These are phyloP conservation scores for Apistogramma diplotaenia DNA, from an alignment of 2,113 vertebrate genomes.

Conservation along the genomic window DNA sequence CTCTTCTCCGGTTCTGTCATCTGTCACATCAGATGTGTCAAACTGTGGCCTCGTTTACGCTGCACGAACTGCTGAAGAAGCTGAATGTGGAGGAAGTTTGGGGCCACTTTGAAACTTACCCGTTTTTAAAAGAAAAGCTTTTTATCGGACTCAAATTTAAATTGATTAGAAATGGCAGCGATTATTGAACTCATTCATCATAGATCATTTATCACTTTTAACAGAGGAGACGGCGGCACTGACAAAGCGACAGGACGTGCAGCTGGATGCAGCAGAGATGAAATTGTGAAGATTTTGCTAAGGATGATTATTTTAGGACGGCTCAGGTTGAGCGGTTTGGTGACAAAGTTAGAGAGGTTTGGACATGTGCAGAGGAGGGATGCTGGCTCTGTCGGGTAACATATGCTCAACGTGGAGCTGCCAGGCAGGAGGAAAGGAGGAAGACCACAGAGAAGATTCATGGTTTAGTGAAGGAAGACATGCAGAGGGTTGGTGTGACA, in stretches of 20 bases:
- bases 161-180: background rate
- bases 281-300: background rate
- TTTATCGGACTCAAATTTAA: fast-evolving
- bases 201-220: background rate
- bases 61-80: background rate
- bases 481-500: background rate
- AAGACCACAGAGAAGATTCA: background rate
- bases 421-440: fast-evolving
- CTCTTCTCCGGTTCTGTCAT: background rate
- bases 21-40: background rate
- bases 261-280: too few relatives aligned
- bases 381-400: background rate
- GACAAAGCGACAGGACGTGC: background rate
- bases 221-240: background rate
- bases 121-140: background rate
- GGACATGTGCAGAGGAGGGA: background rate
- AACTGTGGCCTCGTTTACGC: too few relatives aligned
- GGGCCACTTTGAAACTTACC: too few relatives aligned
- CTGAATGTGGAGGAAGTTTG: background rate
- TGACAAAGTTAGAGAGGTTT: background rate
- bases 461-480: background rate
- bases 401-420: background rate
- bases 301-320: background rate
- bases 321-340: background rate
- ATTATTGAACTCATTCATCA: background rate